phyloP scores from a whole-genome alignment of 2,113 vertebrate genomes.

The Anguilla rostrata region DNA sequence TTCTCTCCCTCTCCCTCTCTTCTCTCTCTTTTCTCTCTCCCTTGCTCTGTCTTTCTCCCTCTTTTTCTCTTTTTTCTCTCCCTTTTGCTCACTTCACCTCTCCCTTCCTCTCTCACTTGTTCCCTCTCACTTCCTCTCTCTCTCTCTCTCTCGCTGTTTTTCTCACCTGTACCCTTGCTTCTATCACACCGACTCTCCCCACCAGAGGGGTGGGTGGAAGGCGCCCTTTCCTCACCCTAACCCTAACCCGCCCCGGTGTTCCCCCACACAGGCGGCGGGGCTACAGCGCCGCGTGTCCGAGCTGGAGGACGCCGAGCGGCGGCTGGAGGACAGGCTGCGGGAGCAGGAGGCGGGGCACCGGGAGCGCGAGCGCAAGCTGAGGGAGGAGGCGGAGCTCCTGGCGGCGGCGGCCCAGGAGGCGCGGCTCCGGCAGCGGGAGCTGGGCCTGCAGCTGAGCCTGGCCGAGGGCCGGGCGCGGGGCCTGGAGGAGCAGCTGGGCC shows the following conservation, averaged over 20 bases:
- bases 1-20: no score
- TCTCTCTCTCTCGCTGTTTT: background rate
- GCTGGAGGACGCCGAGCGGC: constrained; percentile 52
- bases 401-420: constrained; percentile 43
- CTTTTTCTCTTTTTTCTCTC: no score
- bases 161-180: background rate
- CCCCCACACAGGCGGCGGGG: constrained; percentile 56
- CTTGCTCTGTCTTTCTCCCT: no score
- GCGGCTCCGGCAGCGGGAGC: constrained; percentile 34
- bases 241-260: no score
- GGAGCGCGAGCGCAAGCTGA: constrained; percentile 32
- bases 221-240: no score
- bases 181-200: no score
- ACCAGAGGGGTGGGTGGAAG: no score
- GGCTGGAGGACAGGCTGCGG: constrained; percentile 56
- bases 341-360: constrained; percentile 34
- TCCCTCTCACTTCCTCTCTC: no score
- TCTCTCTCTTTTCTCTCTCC: no score
- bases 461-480: constrained; percentile 47
- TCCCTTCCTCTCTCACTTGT: no score
- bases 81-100: no score
- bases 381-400: constrained; percentile 18
- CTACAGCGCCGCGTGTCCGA: constrained; percentile 64
- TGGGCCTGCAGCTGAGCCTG: constrained; percentile 53
- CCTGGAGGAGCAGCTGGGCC: constrained; percentile 68